Conservation (phyloP, 2,797 vertebrate genomes). For the Melanotaenia maccullochi region DNA sequence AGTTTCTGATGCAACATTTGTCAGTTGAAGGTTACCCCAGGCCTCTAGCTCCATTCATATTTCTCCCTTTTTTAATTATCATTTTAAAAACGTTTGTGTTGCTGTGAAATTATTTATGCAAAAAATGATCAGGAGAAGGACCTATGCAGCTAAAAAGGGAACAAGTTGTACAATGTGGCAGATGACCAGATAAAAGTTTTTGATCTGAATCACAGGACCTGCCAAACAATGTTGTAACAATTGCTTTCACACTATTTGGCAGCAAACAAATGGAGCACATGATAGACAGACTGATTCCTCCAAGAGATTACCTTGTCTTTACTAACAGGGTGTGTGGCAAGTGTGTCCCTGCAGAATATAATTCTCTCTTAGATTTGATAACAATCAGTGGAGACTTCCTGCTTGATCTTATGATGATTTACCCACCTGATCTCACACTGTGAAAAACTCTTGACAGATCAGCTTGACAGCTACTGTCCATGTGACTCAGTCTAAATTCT, state of each 20-base stretch:
- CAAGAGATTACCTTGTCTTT: conserved; percentile 11
- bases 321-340: conserved; percentile 1
- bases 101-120: too few species aligned
- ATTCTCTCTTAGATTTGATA: conserved; percentile 19
- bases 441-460: conserved; percentile 13
- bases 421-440: background rate
- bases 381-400: conserved; percentile 37
- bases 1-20: background rate
- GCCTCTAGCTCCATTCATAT: background rate
- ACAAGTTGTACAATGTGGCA: background rate
- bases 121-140: background rate
- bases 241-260: background rate
- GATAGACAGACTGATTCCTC: background rate
- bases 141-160: background rate
- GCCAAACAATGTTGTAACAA: background rate
- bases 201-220: background rate
- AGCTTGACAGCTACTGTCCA: background rate
- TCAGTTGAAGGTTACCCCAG: background rate
- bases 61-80: background rate
- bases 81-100: too few species aligned
- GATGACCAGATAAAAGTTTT: conserved; percentile 2
- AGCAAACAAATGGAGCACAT: conserved; percentile 3
- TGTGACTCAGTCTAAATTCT: conserved; percentile 7
- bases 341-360: background rate
- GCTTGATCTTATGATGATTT: background rate